Base-by-base conservation (phyloP, 2,113 vertebrate species). In the Piaya cayana region DNA sequence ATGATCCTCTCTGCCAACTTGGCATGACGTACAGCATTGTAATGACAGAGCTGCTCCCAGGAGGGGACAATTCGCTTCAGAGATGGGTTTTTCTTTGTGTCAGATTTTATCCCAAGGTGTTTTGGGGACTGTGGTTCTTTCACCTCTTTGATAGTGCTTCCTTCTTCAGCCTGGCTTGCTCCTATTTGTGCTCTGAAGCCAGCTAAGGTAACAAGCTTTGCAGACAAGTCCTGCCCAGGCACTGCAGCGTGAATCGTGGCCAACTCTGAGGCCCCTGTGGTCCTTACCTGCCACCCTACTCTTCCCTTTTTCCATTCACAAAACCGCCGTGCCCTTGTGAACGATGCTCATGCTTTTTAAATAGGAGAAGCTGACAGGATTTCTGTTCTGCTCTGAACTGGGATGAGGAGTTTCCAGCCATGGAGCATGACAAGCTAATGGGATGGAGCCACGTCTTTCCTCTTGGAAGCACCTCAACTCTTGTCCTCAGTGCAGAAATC, bases 381-480 rank as follows among this genome's bases (percentile, higher is more conserved):
- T 29, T 27, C 47, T 75, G 47, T 64, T 27, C 49, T 52, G 32
- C 78, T 37, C 43, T 16, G 76, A 49, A 11, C 21, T 0, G 5
- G 23, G 34, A 27, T 67, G 43, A 36, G 58, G 43, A 53, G 30
- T 39, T 85, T 65, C 58, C 50, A 82, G 0, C 58, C 53, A 14
- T 0, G 0, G 27, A 55, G 32, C 15, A 8, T 3, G 21, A 84
- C 5, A 19, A 11, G 12, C 53, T 45, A 1, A 18, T 5, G n/a
- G 30, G 27, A 1, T 88, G 36, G 50, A 88, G 55, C 50, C 53
- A 17, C 0, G 0, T 91, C 67, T n/a, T 83, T 70, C 37, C 52
- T 34, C 16, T 43, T 74, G 64, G 56, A 63, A 84, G 7, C 34
- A 25, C 27, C 47, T 83, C 72, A 74, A 21, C 42, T 68, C 37